A percentile compares a stretch with the other conserved stretches of the same genome.
Conservation (phyloP, 2,113 vertebrate species). For the Trinectes maculatus region DNA sequence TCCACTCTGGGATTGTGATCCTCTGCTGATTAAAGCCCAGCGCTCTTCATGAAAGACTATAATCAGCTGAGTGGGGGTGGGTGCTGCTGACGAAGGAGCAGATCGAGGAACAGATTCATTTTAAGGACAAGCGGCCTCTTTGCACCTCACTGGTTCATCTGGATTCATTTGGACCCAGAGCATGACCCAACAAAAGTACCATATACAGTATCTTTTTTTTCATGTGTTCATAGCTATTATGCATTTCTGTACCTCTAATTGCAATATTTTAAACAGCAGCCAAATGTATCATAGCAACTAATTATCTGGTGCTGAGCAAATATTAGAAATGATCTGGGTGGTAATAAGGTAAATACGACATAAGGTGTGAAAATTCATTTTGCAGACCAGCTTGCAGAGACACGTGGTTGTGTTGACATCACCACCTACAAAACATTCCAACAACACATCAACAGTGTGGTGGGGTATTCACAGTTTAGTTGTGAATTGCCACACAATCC, state of each 20-base stretch:
- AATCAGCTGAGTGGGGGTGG: slow-evolving; percentile 19
- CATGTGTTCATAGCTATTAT: no score
- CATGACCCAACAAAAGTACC: not conserved
- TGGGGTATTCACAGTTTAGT: slow-evolving; percentile 32
- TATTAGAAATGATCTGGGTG: slow-evolving; percentile 4
- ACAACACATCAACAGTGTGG: not conserved
- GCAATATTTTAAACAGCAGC: slow-evolving; percentile 33
- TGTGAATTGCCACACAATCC: not conserved
- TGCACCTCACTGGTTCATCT: slow-evolving; percentile 18
- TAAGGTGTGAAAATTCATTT: slow-evolving; percentile 8
- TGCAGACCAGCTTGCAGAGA: slow-evolving; percentile 16
- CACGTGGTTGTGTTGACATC: not conserved
- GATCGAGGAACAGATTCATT: slow-evolving; percentile 52
- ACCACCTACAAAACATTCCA: slow-evolving; percentile 10
- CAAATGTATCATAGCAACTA: not conserved
- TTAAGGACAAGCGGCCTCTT: slow-evolving; percentile 20
- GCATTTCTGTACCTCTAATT: no score
- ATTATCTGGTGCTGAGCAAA: slow-evolving; percentile 3
- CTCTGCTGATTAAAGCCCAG: slow-evolving; percentile 38
- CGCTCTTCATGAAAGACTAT: not conserved
- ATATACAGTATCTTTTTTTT: no score
- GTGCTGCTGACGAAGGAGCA: slow-evolving; percentile 28
- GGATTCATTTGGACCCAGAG: slow-evolving; percentile 21
- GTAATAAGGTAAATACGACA: slow-evolving; percentile 33
- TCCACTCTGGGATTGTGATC: slow-evolving; percentile 21